Base-by-base conservation (phyloP, 2,888 invertebrate species). In the Dynastes hyllus region DNA sequence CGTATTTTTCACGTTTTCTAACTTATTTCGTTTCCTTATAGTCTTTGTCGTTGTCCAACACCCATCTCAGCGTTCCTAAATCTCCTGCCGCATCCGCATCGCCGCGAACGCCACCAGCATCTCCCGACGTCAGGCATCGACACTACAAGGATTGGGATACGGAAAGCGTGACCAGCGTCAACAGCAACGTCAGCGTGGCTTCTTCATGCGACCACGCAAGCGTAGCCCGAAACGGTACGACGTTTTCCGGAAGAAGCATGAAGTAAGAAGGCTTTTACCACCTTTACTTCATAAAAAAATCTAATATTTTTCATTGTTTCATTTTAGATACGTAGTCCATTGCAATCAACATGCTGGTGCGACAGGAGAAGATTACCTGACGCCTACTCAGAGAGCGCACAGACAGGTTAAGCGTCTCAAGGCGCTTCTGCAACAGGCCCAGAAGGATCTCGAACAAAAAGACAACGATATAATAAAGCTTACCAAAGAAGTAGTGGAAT, bases 341-440 rank as follows among this genome's bases (percentile, higher is more conserved):
- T 96, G 96, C 87, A 95, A 95, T 76, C 93, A 95, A 82, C 94
- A 95, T 87, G 93, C 94, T 4, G 94, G 94, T 0, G 92, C 93
- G 70, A 93, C 94, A 70, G 94, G 94, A 65, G 94, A 95, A 80
- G 95, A 96, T 85, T 97, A 97, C 88, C 91, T 96, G 79, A 97
- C 97, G 75, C 97, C 97, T 13, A 97, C 96, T 0, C 97, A 97
- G 87, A 91, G 96, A 80, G 96, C 96, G 9, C 94, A 95, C 85
- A 91, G 93, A 83, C 95, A 96, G 88, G 93, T 97, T 53, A 92
- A 94, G 80, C 92, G 94, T 79, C 92, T 96, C 32, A 94, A 95
- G 90, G 91, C 92, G 79, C 89, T 95, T 3, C 90, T 96, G 67
- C 92, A 91, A 81, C 93, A 94, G 84, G 95, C 95, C 9, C 93